Conservation (phyloP, 2,797 vertebrate species). For the Cynodonichthys magdalenae region DNA sequence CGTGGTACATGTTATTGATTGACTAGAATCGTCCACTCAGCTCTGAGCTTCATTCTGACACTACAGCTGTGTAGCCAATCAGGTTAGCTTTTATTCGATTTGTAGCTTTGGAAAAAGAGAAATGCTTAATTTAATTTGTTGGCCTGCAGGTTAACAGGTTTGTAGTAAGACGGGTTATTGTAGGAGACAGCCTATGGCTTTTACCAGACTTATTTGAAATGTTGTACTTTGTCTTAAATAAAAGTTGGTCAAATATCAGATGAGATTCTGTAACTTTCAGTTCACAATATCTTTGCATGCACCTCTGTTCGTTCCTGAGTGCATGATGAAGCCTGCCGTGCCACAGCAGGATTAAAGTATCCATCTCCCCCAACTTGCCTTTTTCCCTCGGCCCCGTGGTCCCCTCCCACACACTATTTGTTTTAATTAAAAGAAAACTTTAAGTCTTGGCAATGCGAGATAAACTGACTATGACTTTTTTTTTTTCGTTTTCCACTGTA, state of each 20-base stretch:
- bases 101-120: no score
- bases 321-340: conserved; percentile 71
- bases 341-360: conserved; percentile 80
- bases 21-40: no score
- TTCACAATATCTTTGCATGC: conserved; percentile 1
- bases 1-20: no score
- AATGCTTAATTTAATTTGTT: no score
- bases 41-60: no score
- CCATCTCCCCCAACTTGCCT: conserved; percentile 61
- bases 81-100: no score
- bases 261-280: conserved; percentile 6
- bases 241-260: conserved; percentile 11
- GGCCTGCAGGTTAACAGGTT: no score
- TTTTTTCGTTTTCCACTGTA: conserved; percentile 52
- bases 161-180: no score
- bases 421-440: conserved; percentile 82
- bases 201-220: background rate
- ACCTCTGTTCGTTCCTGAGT: conserved; percentile 39
- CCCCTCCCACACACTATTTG: conserved; percentile 74
- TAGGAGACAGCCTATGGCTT: no score
- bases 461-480: conserved; percentile 52
- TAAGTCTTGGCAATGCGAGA: conserved; percentile 52
- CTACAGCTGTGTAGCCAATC: no score
- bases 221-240: background rate
- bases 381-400: conserved; percentile 39